Evolutionary conservation across 92 coral and sea anemone genomes (phyloP).

Genomic region (Parazoanthus darwini): DNA sequence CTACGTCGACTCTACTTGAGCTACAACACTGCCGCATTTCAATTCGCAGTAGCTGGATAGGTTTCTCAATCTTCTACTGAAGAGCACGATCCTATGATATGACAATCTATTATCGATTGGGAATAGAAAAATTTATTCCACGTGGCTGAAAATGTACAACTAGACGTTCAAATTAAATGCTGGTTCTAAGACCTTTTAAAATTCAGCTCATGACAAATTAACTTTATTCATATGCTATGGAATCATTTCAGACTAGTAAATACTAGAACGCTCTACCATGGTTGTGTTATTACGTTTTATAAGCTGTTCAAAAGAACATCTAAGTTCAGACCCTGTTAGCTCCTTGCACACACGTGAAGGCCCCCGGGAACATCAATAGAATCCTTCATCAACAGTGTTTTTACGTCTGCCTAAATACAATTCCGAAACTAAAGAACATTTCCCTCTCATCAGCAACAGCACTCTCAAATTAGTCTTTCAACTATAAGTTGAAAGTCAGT

Average conservation of each 20-base stretch:
- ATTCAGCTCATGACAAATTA: too few species aligned
- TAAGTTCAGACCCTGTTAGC: not conserved
- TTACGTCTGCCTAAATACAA: not conserved
- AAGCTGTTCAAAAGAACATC: not conserved
- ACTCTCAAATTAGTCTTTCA: not conserved
- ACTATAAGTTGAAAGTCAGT: too few species aligned
- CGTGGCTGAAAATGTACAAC: not conserved
- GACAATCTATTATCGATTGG: too few species aligned
- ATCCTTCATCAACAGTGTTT: not conserved
- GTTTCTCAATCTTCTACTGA: too few species aligned
- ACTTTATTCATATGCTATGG: not conserved
- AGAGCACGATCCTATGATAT: too few species aligned
- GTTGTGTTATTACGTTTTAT: too few species aligned
- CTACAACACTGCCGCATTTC: too few species aligned
- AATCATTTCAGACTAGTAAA: not conserved
- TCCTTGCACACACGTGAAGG: not conserved
- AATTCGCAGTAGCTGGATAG: too few species aligned
- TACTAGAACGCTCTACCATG: too few species aligned
- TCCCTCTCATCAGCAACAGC: not conserved
- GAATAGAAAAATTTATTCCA: not conserved
- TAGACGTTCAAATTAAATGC: not conserved
- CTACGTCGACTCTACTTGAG: too few species aligned
- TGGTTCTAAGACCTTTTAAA: not conserved
- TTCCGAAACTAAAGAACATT: not conserved
- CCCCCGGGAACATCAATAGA: not conserved